phyloP scores from a whole-genome alignment of 1,140 invertebrate species.

The Euschistus heros region DNA sequence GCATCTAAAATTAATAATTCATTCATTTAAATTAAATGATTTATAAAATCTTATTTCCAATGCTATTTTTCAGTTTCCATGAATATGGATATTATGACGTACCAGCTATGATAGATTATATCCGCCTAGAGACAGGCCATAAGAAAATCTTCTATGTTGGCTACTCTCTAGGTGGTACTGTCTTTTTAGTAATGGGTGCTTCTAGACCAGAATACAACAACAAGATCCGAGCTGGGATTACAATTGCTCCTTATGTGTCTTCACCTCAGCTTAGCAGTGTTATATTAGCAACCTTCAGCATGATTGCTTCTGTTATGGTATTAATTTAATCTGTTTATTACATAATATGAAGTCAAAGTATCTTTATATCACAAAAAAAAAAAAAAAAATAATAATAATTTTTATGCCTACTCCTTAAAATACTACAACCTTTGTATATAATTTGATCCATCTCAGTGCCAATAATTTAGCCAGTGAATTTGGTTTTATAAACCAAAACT shows the following conservation, averaged over 20 bases:
- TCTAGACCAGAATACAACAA: conserved; percentile 44
- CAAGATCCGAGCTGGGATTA: conserved; percentile 38
- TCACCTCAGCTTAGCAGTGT: conserved; percentile 20
- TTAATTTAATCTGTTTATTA: not conserved
- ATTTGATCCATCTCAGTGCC: too few species aligned
- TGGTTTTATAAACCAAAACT: too few species aligned
- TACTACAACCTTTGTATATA: too few species aligned
- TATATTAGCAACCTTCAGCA: conserved; percentile 10
- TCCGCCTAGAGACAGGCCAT: conserved; percentile 43
- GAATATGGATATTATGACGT: conserved; percentile 57
- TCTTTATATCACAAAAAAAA: not conserved
- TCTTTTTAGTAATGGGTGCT: conserved; percentile 49
- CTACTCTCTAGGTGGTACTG: conserved; percentile 49
- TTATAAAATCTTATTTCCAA: not conserved
- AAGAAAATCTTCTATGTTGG: conserved; percentile 44
- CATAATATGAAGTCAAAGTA: not conserved
- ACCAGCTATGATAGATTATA: conserved; percentile 54
- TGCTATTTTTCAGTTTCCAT: conserved; percentile 40
- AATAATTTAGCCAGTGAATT: too few species aligned
- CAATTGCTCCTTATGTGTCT: conserved; percentile 37
- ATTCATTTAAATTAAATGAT: not conserved
- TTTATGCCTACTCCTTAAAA: too few species aligned
- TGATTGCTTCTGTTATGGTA: conserved; percentile 24
- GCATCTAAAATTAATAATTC: not conserved
- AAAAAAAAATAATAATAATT: not conserved